Evolutionary conservation across 2,797 vertebrate genomes (phyloP), one percentile per base, ranked within the genome.

Genomic region (Fistularia tabacaria): DNA sequence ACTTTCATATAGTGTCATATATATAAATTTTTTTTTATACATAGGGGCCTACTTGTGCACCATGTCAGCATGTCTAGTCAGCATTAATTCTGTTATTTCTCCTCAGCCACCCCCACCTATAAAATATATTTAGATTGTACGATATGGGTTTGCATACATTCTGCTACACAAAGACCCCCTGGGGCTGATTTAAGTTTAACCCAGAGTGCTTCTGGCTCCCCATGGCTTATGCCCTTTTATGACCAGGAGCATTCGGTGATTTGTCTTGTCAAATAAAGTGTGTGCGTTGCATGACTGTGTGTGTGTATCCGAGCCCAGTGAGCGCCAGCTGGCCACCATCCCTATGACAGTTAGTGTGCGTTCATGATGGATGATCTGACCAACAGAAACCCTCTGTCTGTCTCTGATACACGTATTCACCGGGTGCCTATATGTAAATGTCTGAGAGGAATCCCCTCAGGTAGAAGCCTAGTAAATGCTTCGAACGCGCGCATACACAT

Each of bases 291-390:
- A 47, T 51, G 45, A 54, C 49, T 75, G 59, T 62, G 71, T 65
- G 57, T 61, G 55, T 60, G 55, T 62, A 58, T 59, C 2, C 49
- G 52, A 46, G 61, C 54, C 12, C 37, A 60, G 73, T 61, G 73
- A 57, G 76, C 60, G 54, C 85, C 88, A 88, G 88, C 81, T 86
- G 85, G 79, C 82, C 79, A 69, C 68, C 62, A 71, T 86, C 76
- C 76, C 72, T 53, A 46, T 85, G 83, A 87, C 86, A 87, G 76
- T 82, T 66, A 71, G 78, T 85, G 80, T 74, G 59, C 72, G 57
- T 73, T 68, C 59, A 64, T 90, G 88, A 91, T 88, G 81, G 82
- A 90, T 88, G 84, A 76, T 76, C 57, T 9, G 13, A 45, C 44
- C 67, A 67, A 42, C 46, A 66, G 78, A 68, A 80, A 69, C 71